phyloP scores from a whole-genome alignment of 1,140 invertebrate species.

The Littorina saxatilis region DNA sequence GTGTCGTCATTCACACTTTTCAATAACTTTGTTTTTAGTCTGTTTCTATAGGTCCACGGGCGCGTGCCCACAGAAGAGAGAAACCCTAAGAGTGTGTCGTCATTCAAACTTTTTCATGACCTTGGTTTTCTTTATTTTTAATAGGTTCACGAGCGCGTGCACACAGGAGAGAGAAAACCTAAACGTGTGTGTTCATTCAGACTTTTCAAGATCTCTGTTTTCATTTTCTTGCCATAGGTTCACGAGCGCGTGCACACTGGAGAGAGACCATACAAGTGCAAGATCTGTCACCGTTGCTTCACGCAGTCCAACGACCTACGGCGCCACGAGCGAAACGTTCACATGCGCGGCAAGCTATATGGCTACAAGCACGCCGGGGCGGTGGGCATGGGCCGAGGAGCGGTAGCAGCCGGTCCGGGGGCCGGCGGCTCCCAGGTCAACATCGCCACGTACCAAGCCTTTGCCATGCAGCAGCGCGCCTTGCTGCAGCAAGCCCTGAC shows the following conservation, averaged over 20 bases:
- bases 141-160: conserved; percentile 71
- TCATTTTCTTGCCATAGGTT: too few relatives aligned
- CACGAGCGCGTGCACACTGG: conserved; percentile 72
- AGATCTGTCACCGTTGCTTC: conserved; percentile 72
- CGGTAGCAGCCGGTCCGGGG: not conserved
- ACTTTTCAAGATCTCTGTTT: not conserved
- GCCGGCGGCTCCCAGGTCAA: conserved; percentile 56
- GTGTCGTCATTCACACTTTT: too few relatives aligned
- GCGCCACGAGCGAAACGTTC: conserved; percentile 71
- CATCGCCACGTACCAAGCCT: conserved; percentile 69
- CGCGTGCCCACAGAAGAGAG: too few relatives aligned
- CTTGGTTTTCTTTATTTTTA: too few relatives aligned
- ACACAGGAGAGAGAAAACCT: conserved; percentile 70
- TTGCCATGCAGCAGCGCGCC: conserved; percentile 69
- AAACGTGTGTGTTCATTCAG: too few relatives aligned
- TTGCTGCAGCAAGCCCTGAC: conserved; percentile 68
- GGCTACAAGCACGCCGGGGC: conserved; percentile 54
- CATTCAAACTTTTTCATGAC: too few relatives aligned
- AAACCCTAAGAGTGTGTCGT: too few relatives aligned
- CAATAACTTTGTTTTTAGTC: too few relatives aligned
- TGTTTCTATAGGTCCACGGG: too few relatives aligned
- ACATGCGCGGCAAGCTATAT: conserved; percentile 69
- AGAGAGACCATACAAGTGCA: conserved; percentile 72
- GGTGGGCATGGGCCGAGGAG: not conserved
- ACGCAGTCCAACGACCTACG: conserved; percentile 72